Evolutionary conservation across 2,113 vertebrate species (phyloP), one percentile per base, ranked within the genome.

Genomic region (Dromas ardeola): DNA sequence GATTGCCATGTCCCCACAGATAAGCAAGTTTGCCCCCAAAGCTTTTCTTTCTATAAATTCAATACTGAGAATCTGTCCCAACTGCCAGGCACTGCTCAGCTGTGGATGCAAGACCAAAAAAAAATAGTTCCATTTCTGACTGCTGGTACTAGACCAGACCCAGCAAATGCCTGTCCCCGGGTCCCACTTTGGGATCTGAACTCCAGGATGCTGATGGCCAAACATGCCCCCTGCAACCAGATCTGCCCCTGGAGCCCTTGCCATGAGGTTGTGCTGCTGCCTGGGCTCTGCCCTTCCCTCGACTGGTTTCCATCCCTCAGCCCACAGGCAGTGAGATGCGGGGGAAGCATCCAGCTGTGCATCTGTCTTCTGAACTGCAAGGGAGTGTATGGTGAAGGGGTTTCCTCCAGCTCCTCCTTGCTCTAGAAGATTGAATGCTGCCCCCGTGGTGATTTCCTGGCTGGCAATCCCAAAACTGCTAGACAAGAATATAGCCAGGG

Each of bases 241-340:
- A 7, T 66, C 55, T 86, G 55, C 23, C 29, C 59, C 14, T 2
- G 5, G 20, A 58, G 13, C 0, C 0, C 22, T 49, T 0, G 0
- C 20, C 5, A 2, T 5, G 15, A 86, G 65, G 19, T 15, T 72
- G 27, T 72, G 56, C 49, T 71, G 34, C 22, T 91, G 50, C 42
- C 32, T 55, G 59, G 23, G 30, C 34, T 84, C 3, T 2, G 30
- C 10, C 34, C 22, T 36, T 47, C 55, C 55, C 52, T 83, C 1
- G 0, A 6, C 18, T 53, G 11, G 42, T 80, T 81, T 83, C 49
- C 16, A 45, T 27, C 70, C 29, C 63, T 94, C 71, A 58, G 27
- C 25, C 42, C n/a, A n/a, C 50, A n/a, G 29, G 13, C 47, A 43
- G 27, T 2, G 14, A 66, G 62, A 11, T 67, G 42, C 1, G 0